Evolutionary conservation across 1,140 invertebrate genomes (phyloP), one percentile per base, ranked within the genome.

Genomic region (Carcinoscorpius rotundicauda): DNA sequence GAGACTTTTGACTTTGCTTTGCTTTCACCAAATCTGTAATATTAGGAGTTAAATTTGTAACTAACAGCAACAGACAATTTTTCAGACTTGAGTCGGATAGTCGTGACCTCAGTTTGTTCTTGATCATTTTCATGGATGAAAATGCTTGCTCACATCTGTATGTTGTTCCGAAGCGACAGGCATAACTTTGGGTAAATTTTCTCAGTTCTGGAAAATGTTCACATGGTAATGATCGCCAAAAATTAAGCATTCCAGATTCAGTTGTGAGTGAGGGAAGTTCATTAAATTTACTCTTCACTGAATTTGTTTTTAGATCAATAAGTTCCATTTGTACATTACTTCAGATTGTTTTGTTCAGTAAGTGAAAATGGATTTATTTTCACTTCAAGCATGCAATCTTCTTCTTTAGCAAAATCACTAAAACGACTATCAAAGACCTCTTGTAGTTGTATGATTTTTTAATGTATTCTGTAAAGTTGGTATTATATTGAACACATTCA

Each of bases 361-460:
- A 62, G 61, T 62, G 52, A 52, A 11, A 55, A 62, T 29, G n/a
- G 4, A 52, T 49, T 62, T 62, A n/a, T 62, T n/a, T n/a, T n/a
- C n/a, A n/a, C n/a, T n/a, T n/a, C n/a, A n/a, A n/a, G 11, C 52
- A 62, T 29, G 61, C 3, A 11, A 53, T 3, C 6, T 52, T 62
- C 5, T 11, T 52, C 9, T 53, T 62, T 3, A 4, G 9, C 50
- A 52, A 62, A 62, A 62, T 62, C 51, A 62, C 48, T 5, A 6
- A 5, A 62, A 62, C 4, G n/a, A 53, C 48, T 8, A 11, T 5
- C n/a, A 55, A 55, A 55, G 6, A 6, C 49, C 51, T 48, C 51
- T 62, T 62, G 61, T 5, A 62, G 11, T 52, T 52, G 29, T 6
- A 29, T 62, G 10, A n/a, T 62, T 62, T 52, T 62, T 6, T 6